Percentiles rank a stretch among this genome's conserved stretches.
phyloP scores from a whole-genome alignment of 2,888 invertebrate genomes.

The Cosmorhoe ocellata region DNA sequence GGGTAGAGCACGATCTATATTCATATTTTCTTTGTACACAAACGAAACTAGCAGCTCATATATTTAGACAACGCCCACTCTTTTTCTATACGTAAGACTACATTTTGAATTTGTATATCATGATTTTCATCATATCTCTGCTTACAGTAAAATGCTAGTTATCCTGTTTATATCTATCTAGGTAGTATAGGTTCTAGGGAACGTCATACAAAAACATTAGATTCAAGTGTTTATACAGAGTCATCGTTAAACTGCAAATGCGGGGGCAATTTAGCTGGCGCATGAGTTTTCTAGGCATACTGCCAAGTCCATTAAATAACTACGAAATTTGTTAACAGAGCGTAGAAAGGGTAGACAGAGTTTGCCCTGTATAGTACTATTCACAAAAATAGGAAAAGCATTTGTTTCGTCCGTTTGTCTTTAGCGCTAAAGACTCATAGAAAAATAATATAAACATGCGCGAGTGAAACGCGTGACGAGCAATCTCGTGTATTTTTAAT shows the following conservation, averaged over 20 bases:
- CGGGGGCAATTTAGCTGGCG: slow-evolving; percentile 33
- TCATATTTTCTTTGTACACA: slow-evolving; percentile 33
- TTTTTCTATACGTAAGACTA: slow-evolving; percentile 27
- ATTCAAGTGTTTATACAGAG: slow-evolving; percentile 13
- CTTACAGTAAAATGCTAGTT: too few species aligned
- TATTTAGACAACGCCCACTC: slow-evolving; percentile 43
- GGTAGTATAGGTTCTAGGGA: slow-evolving; percentile 8
- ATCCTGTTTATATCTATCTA: too few species aligned
- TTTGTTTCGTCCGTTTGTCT: slow-evolving; percentile 1
- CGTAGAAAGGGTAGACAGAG: too few species aligned
- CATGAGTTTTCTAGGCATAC: slow-evolving; percentile 44
- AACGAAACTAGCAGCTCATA: slow-evolving; percentile 37
- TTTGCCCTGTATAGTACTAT: too few species aligned
- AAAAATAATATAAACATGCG: too few species aligned
- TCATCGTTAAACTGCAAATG: slow-evolving; percentile 32
- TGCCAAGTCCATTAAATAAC: slow-evolving; percentile 49
- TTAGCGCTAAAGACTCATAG: too few species aligned
- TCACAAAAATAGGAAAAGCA: slow-evolving; percentile 3
- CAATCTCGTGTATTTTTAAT: slow-evolving; percentile 19
- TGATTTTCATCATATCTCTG: too few species aligned
- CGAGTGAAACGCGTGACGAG: slow-evolving; percentile 3
- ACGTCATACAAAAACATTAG: slow-evolving; percentile 10
- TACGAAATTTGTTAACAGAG: slow-evolving; percentile 34
- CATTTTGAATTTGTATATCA: slow-evolving; percentile 13
- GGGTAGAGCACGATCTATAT: slow-evolving; percentile 31